Evolutionary conservation across 2,797 vertebrate genomes (phyloP), one percentile per base, ranked within the genome.

Genomic region (Champsocephalus esox): DNA sequence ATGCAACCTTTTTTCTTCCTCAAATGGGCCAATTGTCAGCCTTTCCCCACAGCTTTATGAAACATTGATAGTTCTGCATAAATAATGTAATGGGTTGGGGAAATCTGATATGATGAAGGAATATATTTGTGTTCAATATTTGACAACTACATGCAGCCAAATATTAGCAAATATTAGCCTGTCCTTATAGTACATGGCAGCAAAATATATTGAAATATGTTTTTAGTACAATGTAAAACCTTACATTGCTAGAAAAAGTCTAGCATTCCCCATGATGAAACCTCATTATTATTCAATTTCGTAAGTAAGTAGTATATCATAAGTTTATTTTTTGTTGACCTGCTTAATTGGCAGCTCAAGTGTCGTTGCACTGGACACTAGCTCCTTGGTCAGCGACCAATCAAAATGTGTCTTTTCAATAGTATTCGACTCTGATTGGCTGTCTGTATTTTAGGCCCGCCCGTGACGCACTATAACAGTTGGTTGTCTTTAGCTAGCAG

Each of bases 401-500:
- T 88, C 50, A 75, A 11, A 84, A 61, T 0, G 0, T 3, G 12
- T 0, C 0, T 0, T 13, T 11, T 34, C 34, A 1, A 3, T 16
- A 14, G 0, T 10, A 1, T 0, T 46, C 1, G 0, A 4, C 17
- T 78, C 34, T 76, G 74, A 92, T 92, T 92, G 89, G 90, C 50
- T 76, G 1, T 0, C 3, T 24, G 3, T 4, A 0, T 6, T 0
- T 3, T 8, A 10, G 1, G 1, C 52, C 87, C 85, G 72, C 88
- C 88, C 48, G 41, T 5, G 5, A 5, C 0, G 5, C 4, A 1
- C 7, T 28, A 28, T 28, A 28, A 28, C 0, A 41, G 1, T 70
- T 44, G 32, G 60, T 74, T 66, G 49, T 64, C 43, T 19, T 2
- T 0, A 0, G 0, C 16, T 1, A 9, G 3, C 24, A 16, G n/a